phyloP scores from a whole-genome alignment of 2,113 vertebrate species.

The Melanotaenia duboulayi region DNA sequence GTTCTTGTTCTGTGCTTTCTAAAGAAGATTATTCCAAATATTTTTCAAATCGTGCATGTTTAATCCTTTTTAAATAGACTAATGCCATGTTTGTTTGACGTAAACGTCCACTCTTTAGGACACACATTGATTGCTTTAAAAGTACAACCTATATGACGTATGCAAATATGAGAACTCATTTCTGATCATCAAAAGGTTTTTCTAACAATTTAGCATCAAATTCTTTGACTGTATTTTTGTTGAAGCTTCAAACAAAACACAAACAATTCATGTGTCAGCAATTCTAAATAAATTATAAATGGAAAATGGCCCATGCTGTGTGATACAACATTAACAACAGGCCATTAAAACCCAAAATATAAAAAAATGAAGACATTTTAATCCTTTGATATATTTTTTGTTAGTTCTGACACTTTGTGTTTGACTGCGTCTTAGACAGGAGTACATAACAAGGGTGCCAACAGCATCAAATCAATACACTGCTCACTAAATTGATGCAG shows the following conservation, averaged over 20 bases:
- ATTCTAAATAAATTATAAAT: background rate
- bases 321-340: background rate
- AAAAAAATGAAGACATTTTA: conserved; percentile 24
- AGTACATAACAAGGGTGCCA: background rate
- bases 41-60: background rate
- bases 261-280: background rate
- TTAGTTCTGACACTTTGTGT: conserved; percentile 6
- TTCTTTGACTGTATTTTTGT: background rate
- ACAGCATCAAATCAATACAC: conserved; percentile 28
- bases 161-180: background rate
- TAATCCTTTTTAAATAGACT: background rate
- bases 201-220: no score
- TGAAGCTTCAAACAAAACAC: background rate
- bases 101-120: background rate
- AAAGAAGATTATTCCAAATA: background rate
- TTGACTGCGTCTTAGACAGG: background rate
- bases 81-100: background rate
- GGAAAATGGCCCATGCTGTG: background rate
- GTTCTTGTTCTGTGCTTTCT: background rate
- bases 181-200: background rate
- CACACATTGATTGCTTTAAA: background rate
- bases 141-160: no score
- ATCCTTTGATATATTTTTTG: background rate
- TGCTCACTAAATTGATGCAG: background rate
- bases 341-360: no score